A percentile compares a stretch with the other conserved stretches of the same genome.
Conservation (phyloP, 2,797 vertebrate genomes). For the Merluccius polli region DNA sequence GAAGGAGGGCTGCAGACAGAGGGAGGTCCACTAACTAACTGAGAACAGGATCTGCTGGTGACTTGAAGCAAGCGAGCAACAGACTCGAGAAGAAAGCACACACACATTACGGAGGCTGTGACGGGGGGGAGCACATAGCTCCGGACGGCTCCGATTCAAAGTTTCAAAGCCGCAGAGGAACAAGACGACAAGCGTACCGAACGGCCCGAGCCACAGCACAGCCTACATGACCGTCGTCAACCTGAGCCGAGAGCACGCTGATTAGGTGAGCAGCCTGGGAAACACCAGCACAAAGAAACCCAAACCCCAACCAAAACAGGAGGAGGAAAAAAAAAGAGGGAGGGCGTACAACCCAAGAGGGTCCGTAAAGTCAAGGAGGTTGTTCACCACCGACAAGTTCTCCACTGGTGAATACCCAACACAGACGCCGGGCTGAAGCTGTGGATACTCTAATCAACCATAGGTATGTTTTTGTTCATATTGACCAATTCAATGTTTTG, state of each 20-base stretch:
- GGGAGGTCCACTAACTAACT: neutral
- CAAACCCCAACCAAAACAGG: neutral
- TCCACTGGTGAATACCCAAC: neutral
- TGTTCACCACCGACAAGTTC: neutral
- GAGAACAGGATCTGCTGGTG: neutral
- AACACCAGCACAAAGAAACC: neutral
- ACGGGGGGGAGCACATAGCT: neutral
- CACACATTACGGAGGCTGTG: neutral
- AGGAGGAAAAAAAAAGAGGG: neutral
- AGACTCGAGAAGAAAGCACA: neutral
- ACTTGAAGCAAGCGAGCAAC: neutral
- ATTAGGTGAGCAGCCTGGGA: neutral
- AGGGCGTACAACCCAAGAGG: neutral
- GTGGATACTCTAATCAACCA: neutral
- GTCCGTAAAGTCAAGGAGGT: neutral
- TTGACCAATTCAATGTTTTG: neutral
- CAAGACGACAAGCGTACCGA: neutral
- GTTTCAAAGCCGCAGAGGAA: neutral
- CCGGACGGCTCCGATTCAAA: neutral
- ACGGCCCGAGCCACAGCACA: neutral
- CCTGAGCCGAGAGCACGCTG: neutral
- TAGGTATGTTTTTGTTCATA: neutral
- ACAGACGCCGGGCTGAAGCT: neutral
- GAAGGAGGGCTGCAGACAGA: slow-evolving; percentile 1
- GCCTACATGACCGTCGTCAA: neutral